A percentile compares a stretch with the other conserved stretches of the same genome.
Evolutionary conservation across 1,140 invertebrate species (phyloP).

Genomic region (Manduca sexta): DNA sequence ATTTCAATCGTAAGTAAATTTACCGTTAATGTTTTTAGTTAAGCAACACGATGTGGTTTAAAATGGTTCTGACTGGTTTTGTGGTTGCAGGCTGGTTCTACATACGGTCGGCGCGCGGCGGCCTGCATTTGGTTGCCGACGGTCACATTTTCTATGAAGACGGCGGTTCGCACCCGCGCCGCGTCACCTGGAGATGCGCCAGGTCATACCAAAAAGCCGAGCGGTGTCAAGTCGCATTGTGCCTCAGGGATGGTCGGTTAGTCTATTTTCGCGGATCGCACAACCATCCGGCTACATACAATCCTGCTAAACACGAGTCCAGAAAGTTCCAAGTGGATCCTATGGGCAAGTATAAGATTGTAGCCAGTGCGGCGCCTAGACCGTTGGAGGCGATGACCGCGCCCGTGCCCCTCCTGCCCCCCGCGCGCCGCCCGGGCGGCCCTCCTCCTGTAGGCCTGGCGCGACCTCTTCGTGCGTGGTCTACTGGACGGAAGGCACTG

Average conservation of each 20-base stretch:
- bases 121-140: conserved; percentile 62
- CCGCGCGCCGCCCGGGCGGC: conserved; percentile 55
- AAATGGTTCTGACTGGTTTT: conserved; percentile 16
- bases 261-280: conserved; percentile 65
- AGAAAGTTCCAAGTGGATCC: conserved; percentile 66
- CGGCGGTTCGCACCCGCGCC: conserved; percentile 60
- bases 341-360: conserved; percentile 70
- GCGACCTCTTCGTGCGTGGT: conserved; percentile 67
- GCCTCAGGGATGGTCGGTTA: conserved; percentile 58
- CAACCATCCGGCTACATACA: conserved; percentile 66
- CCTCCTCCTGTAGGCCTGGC: conserved; percentile 63
- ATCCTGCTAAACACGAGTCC: conserved; percentile 63
- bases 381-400: conserved; percentile 22
- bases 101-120: conserved; percentile 64
- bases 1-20: conserved; percentile 1
- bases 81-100: conserved; percentile 69
- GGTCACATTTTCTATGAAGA: conserved; percentile 71
- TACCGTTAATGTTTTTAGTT: not conserved
- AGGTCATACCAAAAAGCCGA: conserved; percentile 68
- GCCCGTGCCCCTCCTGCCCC: conserved; percentile 23
- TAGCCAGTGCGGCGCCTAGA: conserved; percentile 36
- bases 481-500: conserved; percentile 52
- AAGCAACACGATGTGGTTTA: not conserved
- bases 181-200: conserved; percentile 68
- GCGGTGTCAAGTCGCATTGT: conserved; percentile 66